phyloP scores from a whole-genome alignment of 2,797 vertebrate genomes.

The Anniella stebbinsi region DNA sequence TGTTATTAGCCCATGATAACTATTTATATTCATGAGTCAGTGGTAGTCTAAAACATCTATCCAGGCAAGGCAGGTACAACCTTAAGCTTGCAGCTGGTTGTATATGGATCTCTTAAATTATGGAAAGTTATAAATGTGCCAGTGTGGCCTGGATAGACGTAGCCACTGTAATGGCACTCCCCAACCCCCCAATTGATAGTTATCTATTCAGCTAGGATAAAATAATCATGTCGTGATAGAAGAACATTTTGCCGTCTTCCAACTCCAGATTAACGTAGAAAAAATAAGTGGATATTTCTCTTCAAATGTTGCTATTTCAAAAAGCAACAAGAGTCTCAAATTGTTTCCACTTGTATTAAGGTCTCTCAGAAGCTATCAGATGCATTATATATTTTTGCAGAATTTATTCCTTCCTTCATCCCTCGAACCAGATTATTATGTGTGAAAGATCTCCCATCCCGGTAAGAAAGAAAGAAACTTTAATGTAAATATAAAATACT shows the following conservation, averaged over 20 bases:
- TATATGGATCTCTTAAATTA: constrained; percentile 65
- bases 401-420: neutral
- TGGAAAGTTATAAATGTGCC: constrained; percentile 24
- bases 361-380: constrained; percentile 19
- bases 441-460: neutral
- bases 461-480: neutral
- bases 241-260: constrained; percentile 43
- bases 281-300: neutral
- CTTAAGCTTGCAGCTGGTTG: constrained; percentile 55
- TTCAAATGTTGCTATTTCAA: constrained; percentile 33
- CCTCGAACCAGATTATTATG: neutral
- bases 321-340: constrained; percentile 10
- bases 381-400: constrained; percentile 6
- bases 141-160: neutral
- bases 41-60: constrained; percentile 77
- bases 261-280: constrained; percentile 28
- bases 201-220: constrained; percentile 49
- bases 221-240: constrained; percentile 41
- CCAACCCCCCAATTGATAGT: neutral
- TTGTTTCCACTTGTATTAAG: constrained; percentile 33
- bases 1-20: constrained; percentile 78
- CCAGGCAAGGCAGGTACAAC: constrained; percentile 67
- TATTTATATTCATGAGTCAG: constrained; percentile 83
- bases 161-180: constrained; percentile 5
- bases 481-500: neutral